These are phyloP conservation scores for Polydrusus cervinus DNA, from an alignment of 2,888 invertebrate genomes.

Conservation along the genomic window DNA sequence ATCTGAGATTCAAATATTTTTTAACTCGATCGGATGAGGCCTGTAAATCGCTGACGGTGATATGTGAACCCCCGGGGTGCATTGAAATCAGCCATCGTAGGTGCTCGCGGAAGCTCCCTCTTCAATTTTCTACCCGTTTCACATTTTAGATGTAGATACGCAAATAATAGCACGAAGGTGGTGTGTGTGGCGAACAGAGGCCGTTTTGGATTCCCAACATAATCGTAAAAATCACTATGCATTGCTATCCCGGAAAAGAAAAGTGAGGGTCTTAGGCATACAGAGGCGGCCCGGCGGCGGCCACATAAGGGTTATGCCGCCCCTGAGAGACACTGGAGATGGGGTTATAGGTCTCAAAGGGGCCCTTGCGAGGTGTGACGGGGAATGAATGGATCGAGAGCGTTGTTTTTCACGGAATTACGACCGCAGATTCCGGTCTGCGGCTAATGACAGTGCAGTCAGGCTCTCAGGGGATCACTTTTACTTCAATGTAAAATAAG, in stretches of 20 bases:
- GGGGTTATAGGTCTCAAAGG: slow-evolving; percentile 77
- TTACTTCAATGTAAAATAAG: slow-evolving; percentile 72
- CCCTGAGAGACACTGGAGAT: slow-evolving; percentile 72
- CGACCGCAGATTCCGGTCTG: slow-evolving; percentile 67
- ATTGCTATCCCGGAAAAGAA: slow-evolving; percentile 65
- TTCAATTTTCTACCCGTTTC: slow-evolving; percentile 65
- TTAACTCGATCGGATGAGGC: slow-evolving; percentile 57
- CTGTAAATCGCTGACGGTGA: slow-evolving; percentile 56
- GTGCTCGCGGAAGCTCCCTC: slow-evolving; percentile 58
- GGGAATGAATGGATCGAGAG: slow-evolving; percentile 67
- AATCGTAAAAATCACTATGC: slow-evolving; percentile 73
- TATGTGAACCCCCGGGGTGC: slow-evolving; percentile 65
- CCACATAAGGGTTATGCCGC: slow-evolving; percentile 71
- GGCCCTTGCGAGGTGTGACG: slow-evolving; percentile 70
- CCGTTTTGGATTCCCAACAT: slow-evolving; percentile 66
- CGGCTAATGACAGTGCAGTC: slow-evolving; percentile 72
- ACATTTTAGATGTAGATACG: slow-evolving; percentile 63
- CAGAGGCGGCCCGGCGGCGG: slow-evolving; percentile 45
- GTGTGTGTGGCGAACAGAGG: slow-evolving; percentile 57
- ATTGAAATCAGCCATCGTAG: slow-evolving; percentile 60
- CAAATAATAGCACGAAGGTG: slow-evolving; percentile 62
- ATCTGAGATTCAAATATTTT: slow-evolving; percentile 62
- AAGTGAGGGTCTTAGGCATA: slow-evolving; percentile 43
- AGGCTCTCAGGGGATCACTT: slow-evolving; percentile 66
- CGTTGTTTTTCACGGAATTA: slow-evolving; percentile 67